Conservation (phyloP, 2,797 vertebrate genomes). For the Anguilla anguilla region DNA sequence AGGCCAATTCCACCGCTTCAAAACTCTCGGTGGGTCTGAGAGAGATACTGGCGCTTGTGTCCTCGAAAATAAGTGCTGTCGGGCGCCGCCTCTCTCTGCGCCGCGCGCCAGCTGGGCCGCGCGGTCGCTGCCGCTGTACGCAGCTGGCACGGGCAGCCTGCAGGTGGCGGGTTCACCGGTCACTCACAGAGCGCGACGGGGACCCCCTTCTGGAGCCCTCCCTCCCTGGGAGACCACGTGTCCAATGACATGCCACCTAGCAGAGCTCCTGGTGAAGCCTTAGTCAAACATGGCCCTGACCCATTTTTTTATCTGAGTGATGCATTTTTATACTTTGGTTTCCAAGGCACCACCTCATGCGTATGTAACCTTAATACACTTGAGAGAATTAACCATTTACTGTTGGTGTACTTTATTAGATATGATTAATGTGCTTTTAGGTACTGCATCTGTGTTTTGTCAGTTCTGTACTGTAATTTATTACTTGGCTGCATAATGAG, state of each 20-base stretch:
- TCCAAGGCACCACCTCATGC: background rate
- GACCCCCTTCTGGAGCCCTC: background rate
- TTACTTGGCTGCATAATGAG: background rate
- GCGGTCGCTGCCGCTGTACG: background rate
- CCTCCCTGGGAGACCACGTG: background rate
- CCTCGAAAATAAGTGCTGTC: background rate
- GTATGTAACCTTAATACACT: background rate
- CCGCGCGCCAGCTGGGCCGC: background rate
- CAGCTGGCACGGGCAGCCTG: background rate
- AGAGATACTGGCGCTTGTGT: background rate
- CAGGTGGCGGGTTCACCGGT: background rate
- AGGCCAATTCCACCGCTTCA: background rate
- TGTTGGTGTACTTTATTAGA: background rate
- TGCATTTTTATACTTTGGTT: background rate
- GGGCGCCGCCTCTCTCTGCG: background rate
- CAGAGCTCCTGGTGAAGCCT: background rate
- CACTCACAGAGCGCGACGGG: background rate
- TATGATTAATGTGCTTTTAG: background rate
- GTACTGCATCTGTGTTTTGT: background rate
- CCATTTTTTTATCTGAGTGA: background rate
- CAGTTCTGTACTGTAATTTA: background rate
- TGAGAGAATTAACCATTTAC: background rate
- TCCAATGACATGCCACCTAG: background rate
- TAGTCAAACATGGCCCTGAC: background rate
- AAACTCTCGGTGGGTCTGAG: background rate